Percentiles rank a stretch among this genome's conserved stretches.
phyloP scores from a whole-genome alignment of 2,888 invertebrate species.

The Hypolimnas misippus region DNA sequence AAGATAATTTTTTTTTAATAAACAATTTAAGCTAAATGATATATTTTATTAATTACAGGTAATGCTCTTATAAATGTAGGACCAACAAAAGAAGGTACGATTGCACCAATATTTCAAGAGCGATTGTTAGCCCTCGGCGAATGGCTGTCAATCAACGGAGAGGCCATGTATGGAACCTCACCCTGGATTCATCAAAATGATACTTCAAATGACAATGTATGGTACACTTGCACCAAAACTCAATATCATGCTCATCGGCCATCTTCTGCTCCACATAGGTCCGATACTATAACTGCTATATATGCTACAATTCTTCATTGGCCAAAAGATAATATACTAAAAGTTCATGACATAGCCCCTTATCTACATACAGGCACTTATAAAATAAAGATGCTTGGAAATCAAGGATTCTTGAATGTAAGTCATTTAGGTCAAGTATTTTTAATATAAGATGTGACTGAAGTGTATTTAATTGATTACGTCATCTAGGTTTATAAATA shows the following conservation, averaged over 20 bases:
- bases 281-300: slow-evolving; percentile 64
- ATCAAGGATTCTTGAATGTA: slow-evolving; percentile 55
- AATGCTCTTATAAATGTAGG: slow-evolving; percentile 94
- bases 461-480: slow-evolving; percentile 7
- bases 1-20: no score
- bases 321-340: slow-evolving; percentile 84
- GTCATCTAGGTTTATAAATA: no score
- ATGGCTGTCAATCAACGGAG: slow-evolving; percentile 94
- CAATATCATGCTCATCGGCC: slow-evolving; percentile 55
- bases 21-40: background rate
- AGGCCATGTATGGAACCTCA: slow-evolving; percentile 90
- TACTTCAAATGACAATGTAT: slow-evolving; percentile 86
- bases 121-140: slow-evolving; percentile 89
- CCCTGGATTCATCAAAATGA: slow-evolving; percentile 95
- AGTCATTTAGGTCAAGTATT: slow-evolving; percentile 47
- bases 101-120: slow-evolving; percentile 94
- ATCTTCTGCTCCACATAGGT: slow-evolving; percentile 47
- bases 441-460: background rate
- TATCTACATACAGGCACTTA: slow-evolving; percentile 56
- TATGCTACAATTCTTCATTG: slow-evolving; percentile 89
- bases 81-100: slow-evolving; percentile 94
- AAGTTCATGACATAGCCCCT: slow-evolving; percentile 51
- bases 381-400: slow-evolving; percentile 59
- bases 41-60: slow-evolving; percentile 71
- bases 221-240: slow-evolving; percentile 86